Evolutionary conservation across 1,140 invertebrate species (phyloP).

Genomic region (Arctopsyche grandis): DNA sequence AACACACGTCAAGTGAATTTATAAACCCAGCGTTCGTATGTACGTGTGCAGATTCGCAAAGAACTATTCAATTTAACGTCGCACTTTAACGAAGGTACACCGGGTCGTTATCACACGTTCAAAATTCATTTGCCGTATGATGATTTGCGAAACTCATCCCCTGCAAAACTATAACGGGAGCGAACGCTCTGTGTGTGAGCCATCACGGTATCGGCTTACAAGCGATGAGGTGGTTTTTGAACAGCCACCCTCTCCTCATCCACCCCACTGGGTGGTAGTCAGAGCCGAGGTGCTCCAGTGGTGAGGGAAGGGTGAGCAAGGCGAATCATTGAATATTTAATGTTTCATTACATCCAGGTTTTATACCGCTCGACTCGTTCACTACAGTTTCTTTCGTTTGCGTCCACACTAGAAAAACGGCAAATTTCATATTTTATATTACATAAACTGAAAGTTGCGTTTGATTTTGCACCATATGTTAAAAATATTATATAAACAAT

Average conservation of each 20-base stretch:
- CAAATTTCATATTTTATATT: neutral
- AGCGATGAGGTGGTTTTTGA: neutral
- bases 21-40: no score
- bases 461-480: no score
- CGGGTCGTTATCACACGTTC: no score
- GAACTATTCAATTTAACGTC: no score
- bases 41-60: no score
- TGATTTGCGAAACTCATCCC: neutral
- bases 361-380: conserved; percentile 50
- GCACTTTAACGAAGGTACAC: no score
- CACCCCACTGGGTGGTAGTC: conserved; percentile 22
- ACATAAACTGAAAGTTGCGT: neutral
- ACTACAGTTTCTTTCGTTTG: conserved; percentile 40
- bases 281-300: conserved; percentile 21
- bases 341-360: conserved; percentile 54
- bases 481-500: no score
- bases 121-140: no score
- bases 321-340: conserved; percentile 54
- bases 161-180: conserved; percentile 3
- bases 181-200: neutral
- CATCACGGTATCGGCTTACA: conserved; percentile 24
- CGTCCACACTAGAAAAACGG: neutral
- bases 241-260: no score
- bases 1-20: no score
- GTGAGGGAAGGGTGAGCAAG: conserved; percentile 38